Conservation (phyloP, 92 coral and sea anemone genomes). For the Scolanthus callimorphus region DNA sequence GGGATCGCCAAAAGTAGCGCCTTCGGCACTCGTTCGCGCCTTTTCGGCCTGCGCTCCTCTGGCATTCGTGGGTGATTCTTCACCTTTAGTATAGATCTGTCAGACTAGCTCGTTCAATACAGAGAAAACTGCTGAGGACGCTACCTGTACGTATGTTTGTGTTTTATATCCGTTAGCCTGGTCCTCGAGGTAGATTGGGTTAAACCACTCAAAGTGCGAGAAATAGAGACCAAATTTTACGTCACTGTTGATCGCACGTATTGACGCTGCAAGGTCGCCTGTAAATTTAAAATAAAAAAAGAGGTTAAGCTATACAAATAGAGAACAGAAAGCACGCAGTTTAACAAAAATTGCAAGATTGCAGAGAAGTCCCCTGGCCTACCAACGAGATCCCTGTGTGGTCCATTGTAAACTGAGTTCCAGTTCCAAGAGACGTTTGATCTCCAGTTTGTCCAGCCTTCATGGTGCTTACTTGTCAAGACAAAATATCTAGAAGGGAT, state of each 20-base stretch:
- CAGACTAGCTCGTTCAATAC: too few relatives aligned
- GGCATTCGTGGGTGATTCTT: too few relatives aligned
- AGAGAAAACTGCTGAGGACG: not conserved
- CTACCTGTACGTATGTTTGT: conserved; percentile 58
- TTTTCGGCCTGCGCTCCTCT: too few relatives aligned
- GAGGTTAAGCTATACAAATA: too few relatives aligned
- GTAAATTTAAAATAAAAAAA: not conserved
- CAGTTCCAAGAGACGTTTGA: conserved; percentile 92
- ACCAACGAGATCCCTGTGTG: conserved; percentile 90
- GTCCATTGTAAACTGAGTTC: conserved; percentile 90
- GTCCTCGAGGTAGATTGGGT: conserved; percentile 77
- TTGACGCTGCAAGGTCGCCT: conserved; percentile 80
- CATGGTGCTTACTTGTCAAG: conserved; percentile 85
- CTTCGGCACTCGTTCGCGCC: too few relatives aligned
- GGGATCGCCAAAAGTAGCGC: too few relatives aligned
- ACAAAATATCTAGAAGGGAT: conserved; percentile 71
- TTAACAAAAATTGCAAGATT: too few relatives aligned
- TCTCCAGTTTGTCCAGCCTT: conserved; percentile 86
- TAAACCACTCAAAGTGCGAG: conserved; percentile 83
- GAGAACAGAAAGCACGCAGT: not conserved
- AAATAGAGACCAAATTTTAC: conserved; percentile 81
- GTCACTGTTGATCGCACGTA: conserved; percentile 62
- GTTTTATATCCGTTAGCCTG: conserved; percentile 50
- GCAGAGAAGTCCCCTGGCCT: not conserved
- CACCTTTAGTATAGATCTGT: too few relatives aligned